A percentile compares a stretch with the other conserved stretches of the same genome.
Evolutionary conservation across 2,113 vertebrate genomes (phyloP).

Genomic region (Gallinago jamesoni): DNA sequence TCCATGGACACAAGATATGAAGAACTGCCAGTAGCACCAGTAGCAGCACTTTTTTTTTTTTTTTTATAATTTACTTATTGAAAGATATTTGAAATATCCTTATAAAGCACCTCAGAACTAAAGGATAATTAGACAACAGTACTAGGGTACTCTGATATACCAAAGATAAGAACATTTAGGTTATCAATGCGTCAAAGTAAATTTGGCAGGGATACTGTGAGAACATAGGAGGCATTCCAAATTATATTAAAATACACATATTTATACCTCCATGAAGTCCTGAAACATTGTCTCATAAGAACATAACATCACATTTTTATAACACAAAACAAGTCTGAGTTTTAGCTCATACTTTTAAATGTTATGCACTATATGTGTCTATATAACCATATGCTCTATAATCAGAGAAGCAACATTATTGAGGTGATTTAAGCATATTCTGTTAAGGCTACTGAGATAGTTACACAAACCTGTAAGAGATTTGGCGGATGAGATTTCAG

Average conservation of each 20-base stretch:
- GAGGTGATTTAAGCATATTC: background rate
- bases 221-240: background rate
- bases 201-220: background rate
- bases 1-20: background rate
- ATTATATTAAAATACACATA: background rate
- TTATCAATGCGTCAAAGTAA: background rate
- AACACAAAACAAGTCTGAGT: background rate
- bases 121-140: background rate
- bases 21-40: background rate
- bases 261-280: background rate
- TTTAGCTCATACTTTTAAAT: background rate
- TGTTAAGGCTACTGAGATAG: background rate
- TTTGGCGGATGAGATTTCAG: background rate
- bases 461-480: background rate
- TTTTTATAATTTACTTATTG: background rate
- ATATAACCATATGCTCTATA: background rate
- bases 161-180: background rate
- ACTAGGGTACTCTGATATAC: background rate
- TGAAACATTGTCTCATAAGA: background rate
- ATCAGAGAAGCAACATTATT: fast-evolving
- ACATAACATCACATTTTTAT: background rate
- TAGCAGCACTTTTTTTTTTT: background rate
- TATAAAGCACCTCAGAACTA: background rate
- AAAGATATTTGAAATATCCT: background rate
- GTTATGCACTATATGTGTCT: background rate